Conservation (phyloP, 2,113 vertebrate genomes). For the Macquaria australasica region DNA sequence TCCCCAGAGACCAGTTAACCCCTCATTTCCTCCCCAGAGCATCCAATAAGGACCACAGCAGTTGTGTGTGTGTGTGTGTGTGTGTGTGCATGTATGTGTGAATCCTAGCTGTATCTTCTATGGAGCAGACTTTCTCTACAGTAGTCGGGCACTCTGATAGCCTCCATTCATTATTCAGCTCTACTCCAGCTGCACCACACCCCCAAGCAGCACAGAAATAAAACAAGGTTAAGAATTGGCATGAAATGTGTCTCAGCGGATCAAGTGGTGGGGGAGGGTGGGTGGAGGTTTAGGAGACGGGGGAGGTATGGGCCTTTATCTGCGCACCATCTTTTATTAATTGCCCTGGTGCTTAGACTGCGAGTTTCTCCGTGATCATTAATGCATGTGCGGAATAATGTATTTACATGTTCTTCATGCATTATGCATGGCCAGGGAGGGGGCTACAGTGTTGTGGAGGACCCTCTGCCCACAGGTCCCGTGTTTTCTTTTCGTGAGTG, state of each 20-base stretch:
- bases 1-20: constrained; percentile 76
- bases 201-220: constrained; percentile 74
- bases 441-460: constrained; percentile 66
- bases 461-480: constrained; percentile 77
- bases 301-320: constrained; percentile 73
- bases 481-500: constrained; percentile 42
- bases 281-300: constrained; percentile 41
- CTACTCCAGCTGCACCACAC: constrained; percentile 60
- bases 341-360: constrained; percentile 76
- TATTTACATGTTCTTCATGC: constrained; percentile 85
- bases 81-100: constrained; percentile 2
- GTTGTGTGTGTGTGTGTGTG: constrained; percentile 31
- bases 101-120: constrained; percentile 46
- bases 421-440: constrained; percentile 79
- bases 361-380: constrained; percentile 81
- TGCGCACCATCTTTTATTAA: constrained; percentile 84
- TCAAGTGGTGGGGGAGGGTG: constrained; percentile 66
- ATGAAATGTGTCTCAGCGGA: constrained; percentile 78
- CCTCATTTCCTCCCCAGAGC: constrained; percentile 73
- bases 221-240: constrained; percentile 81
- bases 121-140: constrained; percentile 56
- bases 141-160: constrained; percentile 63
- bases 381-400: constrained; percentile 82
- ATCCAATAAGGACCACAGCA: constrained; percentile 45
- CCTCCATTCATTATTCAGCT: constrained; percentile 79